Evolutionary conservation across 1,140 invertebrate species (phyloP).

Genomic region (Lepeophtheirus salmonis): DNA sequence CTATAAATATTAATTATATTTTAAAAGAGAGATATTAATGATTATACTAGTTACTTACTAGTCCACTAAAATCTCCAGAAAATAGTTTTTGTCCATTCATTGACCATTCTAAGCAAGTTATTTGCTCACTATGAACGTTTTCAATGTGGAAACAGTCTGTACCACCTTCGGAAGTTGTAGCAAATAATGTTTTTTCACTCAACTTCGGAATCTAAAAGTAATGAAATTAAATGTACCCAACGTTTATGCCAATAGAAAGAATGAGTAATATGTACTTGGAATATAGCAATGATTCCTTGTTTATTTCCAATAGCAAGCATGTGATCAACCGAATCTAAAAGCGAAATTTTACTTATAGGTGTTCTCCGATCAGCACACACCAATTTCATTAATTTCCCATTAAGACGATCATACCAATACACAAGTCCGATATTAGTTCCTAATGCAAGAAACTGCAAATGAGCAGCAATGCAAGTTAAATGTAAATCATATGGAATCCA

Average conservation of each 20-base stretch:
- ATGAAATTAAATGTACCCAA: neutral
- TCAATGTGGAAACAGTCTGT: neutral
- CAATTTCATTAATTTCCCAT: neutral
- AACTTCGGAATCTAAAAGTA: slow-evolving; percentile 3
- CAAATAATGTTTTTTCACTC: neutral
- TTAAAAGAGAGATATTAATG: neutral
- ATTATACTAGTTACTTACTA: neutral
- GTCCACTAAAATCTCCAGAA: neutral
- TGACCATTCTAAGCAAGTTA: neutral
- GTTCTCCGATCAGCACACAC: neutral
- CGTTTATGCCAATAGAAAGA: neutral
- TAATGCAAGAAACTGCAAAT: slow-evolving; percentile 1
- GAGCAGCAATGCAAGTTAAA: slow-evolving; percentile 8
- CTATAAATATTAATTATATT: neutral
- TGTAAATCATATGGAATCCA: slow-evolving; percentile 2
- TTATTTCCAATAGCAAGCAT: slow-evolving; percentile 5
- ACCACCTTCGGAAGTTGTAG: slow-evolving; percentile 2
- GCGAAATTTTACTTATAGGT: neutral
- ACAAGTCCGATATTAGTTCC: slow-evolving; percentile 6
- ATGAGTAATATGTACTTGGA: neutral
- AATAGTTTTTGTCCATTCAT: slow-evolving; percentile 1
- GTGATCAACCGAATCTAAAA: neutral
- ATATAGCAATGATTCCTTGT: neutral
- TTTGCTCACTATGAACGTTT: neutral
- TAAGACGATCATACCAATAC: slow-evolving; percentile 10